Evolutionary conservation across 2,797 vertebrate genomes (phyloP), one percentile per base, ranked within the genome.

Genomic region (Leptoclinus maculatus): DNA sequence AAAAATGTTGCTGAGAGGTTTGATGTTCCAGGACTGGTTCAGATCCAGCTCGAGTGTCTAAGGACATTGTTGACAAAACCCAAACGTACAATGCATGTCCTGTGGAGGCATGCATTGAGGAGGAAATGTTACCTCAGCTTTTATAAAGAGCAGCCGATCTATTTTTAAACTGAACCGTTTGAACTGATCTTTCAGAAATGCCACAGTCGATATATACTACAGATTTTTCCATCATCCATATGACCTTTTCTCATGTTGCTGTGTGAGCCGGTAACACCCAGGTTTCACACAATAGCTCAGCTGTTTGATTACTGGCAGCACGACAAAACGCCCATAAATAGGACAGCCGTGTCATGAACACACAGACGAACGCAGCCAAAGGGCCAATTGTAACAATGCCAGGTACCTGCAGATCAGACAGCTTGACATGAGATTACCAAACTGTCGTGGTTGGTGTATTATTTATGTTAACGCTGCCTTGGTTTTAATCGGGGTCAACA

Each of bases 381-480:
- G 80, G 76, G 76, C n/a, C 2, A 64, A 53, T 45, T 71, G 60
- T 66, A 39, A 51, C 16, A n/a, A 17, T 53, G 76, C 84, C 87
- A 85, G 78, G 32, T 78, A 63, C 83, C 79, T 80, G 80, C 63
- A 19, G 76, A 39, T 72, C 8, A 16, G 79, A 13, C 76, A 83
- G 83, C 81, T 63, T 83, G 83, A 84, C 71, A 62, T 80, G 84
- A 73, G 78, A 88, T 86, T 80, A 90, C 65, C 71, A 87, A 76
- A 67, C 63, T 45, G 56, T 75, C 49, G 62, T 36, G 80, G 62
- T 41, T 56, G 59, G 69, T 71, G 57, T 76, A 75, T 79, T 80
- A 39, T 71, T 86, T 66, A 62, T 4, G 29, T 70, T 4, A 74
- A 64, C 14, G 39, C 74, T 43, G 17, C 3, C 11, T 38, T 19